These are phyloP conservation scores for Boloria selene DNA, from an alignment of 2,888 invertebrate genomes.

Conservation along the genomic window DNA sequence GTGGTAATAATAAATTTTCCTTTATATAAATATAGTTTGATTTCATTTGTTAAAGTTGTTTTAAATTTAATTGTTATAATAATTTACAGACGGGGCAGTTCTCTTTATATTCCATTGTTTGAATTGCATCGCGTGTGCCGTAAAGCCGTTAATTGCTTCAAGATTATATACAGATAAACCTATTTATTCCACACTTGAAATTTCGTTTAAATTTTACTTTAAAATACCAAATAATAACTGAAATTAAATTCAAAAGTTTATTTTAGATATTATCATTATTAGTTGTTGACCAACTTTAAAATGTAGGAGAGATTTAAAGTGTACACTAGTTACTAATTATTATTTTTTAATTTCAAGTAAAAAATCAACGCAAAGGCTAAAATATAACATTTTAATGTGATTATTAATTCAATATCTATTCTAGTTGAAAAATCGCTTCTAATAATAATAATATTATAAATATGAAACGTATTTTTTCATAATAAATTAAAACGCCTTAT, in stretches of 20 bases:
- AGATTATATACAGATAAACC: conserved; percentile 20
- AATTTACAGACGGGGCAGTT: conserved; percentile 8
- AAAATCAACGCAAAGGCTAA: too few species aligned
- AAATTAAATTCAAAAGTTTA: neutral
- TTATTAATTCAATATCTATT: too few species aligned
- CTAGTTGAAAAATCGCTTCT: too few species aligned
- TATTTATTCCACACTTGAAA: conserved; percentile 6
- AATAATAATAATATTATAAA: too few species aligned
- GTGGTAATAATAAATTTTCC: too few species aligned
- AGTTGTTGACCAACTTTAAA: neutral
- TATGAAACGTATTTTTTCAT: too few species aligned
- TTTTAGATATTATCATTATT: neutral
- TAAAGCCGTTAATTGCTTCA: conserved; percentile 17
- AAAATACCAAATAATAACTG: neutral
- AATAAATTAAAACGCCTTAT: too few species aligned
- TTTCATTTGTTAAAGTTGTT: neutral
- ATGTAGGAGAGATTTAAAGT: too few species aligned
- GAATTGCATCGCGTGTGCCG: conserved; percentile 23
- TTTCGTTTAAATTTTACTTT: neutral
- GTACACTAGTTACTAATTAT: too few species aligned
- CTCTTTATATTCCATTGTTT: conserved; percentile 21
- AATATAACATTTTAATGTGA: too few species aligned
- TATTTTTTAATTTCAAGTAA: too few species aligned
- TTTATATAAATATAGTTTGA: too few species aligned
- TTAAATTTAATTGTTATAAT: conserved; percentile 8